These are phyloP conservation scores for Montipora efflorescens DNA, from an alignment of 64 coral and sea anemone species.

Conservation along the genomic window DNA sequence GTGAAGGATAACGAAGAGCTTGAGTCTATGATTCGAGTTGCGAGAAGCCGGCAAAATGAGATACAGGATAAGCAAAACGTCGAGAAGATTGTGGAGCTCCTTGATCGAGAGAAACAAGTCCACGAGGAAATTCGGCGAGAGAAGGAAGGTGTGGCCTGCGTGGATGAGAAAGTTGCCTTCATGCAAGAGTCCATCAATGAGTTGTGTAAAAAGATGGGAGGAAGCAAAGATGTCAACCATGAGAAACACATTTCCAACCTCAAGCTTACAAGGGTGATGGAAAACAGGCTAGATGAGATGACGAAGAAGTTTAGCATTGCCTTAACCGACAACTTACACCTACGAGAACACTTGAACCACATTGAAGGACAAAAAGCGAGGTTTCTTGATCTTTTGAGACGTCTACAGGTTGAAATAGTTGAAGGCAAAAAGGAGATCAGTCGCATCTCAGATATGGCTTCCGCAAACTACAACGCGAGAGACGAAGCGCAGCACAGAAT, in stretches of 20 bases:
- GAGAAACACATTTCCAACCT: constrained; percentile 76
- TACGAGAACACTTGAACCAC: constrained; percentile 79
- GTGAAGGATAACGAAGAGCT: constrained; percentile 72
- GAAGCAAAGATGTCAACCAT: constrained; percentile 59
- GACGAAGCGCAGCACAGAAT: constrained; percentile 97
- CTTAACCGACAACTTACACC: constrained; percentile 70
- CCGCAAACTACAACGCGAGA: constrained; percentile 71
- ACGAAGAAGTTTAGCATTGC: constrained; percentile 87
- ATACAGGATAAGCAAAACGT: constrained; percentile 73
- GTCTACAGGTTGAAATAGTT: constrained; percentile 62
- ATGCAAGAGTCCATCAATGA: constrained; percentile 66
- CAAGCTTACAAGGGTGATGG: constrained; percentile 84
- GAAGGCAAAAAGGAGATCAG: constrained; percentile 84
- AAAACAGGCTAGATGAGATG: constrained; percentile 87
- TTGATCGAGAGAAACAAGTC: constrained; percentile 71
- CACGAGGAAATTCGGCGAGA: constrained; percentile 68
- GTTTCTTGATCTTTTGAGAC: constrained; percentile 71
- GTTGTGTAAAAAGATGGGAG: constrained; percentile 64
- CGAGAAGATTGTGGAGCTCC: constrained; percentile 66
- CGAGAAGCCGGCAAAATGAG: constrained; percentile 68
- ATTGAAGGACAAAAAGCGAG: constrained; percentile 78
- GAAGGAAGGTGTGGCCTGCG: constrained; percentile 26
- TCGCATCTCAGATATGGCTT: constrained; percentile 82
- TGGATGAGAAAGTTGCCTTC: constrained; percentile 49
- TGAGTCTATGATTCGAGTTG: constrained; percentile 70